Evolutionary conservation across 2,797 vertebrate species (phyloP), one percentile per base, ranked within the genome.

Genomic region (Bryconaethiops microstoma): DNA sequence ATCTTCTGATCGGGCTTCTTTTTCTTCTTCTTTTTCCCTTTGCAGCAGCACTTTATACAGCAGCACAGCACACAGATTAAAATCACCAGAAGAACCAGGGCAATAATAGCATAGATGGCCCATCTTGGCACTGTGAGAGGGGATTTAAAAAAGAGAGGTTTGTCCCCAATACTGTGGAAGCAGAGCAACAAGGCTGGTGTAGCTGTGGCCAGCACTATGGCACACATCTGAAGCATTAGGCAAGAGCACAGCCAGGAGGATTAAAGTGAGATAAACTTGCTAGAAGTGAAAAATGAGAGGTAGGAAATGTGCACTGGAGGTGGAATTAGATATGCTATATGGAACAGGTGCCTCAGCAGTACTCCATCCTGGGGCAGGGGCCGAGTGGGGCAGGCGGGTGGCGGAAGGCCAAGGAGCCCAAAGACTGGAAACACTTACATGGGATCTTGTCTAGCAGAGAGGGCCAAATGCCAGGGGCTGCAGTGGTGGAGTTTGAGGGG

Each of bases 81-180:
- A 4, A 94, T 21, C 64, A 96, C 84, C 82, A 95, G 89, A 1
- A 84, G 69, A 0, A 92, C 42, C 0, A 87, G 84, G 0, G 76
- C 90, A 2, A 92, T 87, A 5, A 96, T 23, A 0, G 90, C 0
- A 2, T 93, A 91, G 73, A 95, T 85, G 0, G 83, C 93, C 97
- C 97, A 98, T 88, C 77, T 90, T 63, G 96, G 95, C 91, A 97
- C 97, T 98, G 91, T 25, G 69, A 17, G 62, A 73, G 54, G 64
- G 45, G 45, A 17, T 82, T 39, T 62, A 79, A 65, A 83, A 67
- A 76, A 74, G 77, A 76, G 29, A 79, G 17, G 39, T 73, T 76
- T 59, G 39, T 52, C n/a, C 42, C 71, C 25, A 50, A 74, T 60
- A 72, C 21, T 68, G 67, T 23, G 60, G 19, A n/a, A 21, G 19